Evolutionary conservation across 1,140 invertebrate species (phyloP).

Genomic region (Dufourea novaeangliae): DNA sequence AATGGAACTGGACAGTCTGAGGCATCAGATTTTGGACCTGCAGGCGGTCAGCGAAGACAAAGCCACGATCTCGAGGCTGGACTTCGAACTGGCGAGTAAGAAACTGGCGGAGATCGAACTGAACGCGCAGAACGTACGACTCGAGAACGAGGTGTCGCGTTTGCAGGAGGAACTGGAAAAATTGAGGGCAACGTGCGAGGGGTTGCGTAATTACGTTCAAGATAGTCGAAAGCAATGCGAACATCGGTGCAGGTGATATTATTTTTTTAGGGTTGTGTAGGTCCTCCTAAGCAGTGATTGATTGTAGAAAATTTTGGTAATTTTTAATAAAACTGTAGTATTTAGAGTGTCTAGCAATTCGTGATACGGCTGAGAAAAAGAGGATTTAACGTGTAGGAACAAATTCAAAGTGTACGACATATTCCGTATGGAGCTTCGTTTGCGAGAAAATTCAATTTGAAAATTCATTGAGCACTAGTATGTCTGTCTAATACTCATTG

Average conservation of each 20-base stretch:
- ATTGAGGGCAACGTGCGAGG: conserved; percentile 56
- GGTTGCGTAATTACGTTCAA: conserved; percentile 63
- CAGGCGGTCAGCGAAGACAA: conserved; percentile 85
- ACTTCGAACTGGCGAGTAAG: conserved; percentile 72
- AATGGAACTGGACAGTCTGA: conserved; percentile 84
- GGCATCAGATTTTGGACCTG: conserved; percentile 86
- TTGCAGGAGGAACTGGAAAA: conserved; percentile 67
- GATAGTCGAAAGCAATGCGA: conserved; percentile 69
- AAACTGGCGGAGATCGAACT: conserved; percentile 67
- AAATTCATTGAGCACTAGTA: no score
- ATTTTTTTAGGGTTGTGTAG: not conserved
- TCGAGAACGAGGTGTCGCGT: conserved; percentile 68
- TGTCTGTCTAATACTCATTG: no score
- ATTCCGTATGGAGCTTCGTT: no score
- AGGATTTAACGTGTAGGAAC: no score
- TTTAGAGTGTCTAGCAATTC: no score
- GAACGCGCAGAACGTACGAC: conserved; percentile 55
- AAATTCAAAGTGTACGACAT: no score
- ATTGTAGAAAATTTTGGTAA: not conserved
- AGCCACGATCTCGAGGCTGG: conserved; percentile 83
- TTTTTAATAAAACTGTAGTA: no score
- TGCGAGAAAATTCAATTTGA: no score
- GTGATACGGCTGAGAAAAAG: no score
- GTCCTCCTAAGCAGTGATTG: not conserved
- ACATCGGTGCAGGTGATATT: conserved; percentile 68